Percentiles rank a stretch among this genome's conserved stretches.
Evolutionary conservation across 2,888 invertebrate genomes (phyloP).

Genomic region (Uropetala carovei): DNA sequence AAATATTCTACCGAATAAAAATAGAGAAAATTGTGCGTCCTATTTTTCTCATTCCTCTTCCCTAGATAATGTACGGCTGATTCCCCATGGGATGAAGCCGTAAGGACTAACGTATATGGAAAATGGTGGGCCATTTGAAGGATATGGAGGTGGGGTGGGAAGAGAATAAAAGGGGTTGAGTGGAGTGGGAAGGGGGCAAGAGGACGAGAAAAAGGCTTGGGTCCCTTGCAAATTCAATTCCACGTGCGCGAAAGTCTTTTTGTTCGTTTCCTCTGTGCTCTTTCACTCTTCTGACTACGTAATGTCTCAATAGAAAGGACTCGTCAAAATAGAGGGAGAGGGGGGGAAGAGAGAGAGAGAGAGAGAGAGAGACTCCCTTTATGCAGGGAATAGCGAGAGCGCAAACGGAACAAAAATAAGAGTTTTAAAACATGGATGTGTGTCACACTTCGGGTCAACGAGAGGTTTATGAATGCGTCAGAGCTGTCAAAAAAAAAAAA

Average conservation of each 20-base stretch:
- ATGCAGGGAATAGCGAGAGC: background rate
- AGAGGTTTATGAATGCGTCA: background rate
- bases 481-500: slow-evolving; percentile 21
- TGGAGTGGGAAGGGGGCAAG: background rate
- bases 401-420: background rate
- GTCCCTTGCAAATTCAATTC: slow-evolving; percentile 56
- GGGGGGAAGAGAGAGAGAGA: background rate
- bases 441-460: slow-evolving; percentile 34
- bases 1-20: no score
- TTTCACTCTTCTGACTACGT: slow-evolving; percentile 47
- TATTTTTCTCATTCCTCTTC: no score
- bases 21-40: no score
- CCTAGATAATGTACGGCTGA: slow-evolving; percentile 43
- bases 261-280: slow-evolving; percentile 8
- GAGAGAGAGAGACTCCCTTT: background rate
- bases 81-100: slow-evolving; percentile 38
- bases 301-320: slow-evolving; percentile 1
- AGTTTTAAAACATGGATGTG: slow-evolving; percentile 47
- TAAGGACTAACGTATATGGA: slow-evolving; percentile 35
- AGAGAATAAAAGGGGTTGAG: background rate
- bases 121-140: background rate
- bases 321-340: background rate
- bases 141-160: background rate
- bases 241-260: slow-evolving; percentile 33
- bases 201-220: background rate